Evolutionary conservation across 2,888 invertebrate species (phyloP).

Genomic region (Capitulum mitella): DNA sequence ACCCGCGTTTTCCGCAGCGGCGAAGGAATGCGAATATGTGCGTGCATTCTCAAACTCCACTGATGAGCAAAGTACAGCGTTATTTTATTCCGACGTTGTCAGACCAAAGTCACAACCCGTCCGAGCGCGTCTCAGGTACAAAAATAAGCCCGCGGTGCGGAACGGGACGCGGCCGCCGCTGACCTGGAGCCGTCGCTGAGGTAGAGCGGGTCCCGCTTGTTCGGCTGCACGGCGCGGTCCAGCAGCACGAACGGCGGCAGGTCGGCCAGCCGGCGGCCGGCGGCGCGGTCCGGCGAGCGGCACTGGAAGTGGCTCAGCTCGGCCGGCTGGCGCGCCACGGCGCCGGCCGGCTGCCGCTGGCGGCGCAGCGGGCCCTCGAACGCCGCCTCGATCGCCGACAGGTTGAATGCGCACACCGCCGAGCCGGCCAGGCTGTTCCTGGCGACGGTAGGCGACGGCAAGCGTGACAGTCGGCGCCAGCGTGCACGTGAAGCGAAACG

Average conservation of each 20-base stretch:
- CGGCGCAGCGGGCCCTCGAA: slow-evolving; percentile 81
- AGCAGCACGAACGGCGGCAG: background rate
- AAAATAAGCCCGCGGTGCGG: too few species aligned
- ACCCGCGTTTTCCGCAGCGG: too few species aligned
- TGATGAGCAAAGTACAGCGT: too few species aligned
- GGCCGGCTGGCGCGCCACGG: slow-evolving; percentile 57
- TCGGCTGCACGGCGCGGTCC: background rate
- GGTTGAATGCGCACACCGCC: slow-evolving; percentile 83
- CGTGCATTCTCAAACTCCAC: too few species aligned
- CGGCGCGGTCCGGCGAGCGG: slow-evolving; percentile 38
- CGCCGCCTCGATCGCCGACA: slow-evolving; percentile 67
- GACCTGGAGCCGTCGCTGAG: background rate
- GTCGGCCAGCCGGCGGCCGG: background rate
- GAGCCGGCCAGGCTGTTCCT: slow-evolving; percentile 78
- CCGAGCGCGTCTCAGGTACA: too few species aligned
- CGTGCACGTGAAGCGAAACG: too few species aligned
- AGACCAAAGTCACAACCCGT: too few species aligned
- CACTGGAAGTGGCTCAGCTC: slow-evolving; percentile 57
- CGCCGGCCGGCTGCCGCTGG: slow-evolving; percentile 64
- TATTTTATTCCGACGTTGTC: too few species aligned
- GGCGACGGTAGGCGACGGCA: too few species aligned
- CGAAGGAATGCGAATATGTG: too few species aligned
- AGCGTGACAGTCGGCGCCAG: too few species aligned
- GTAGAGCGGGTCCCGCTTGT: background rate
- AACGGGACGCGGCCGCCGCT: too few species aligned